Percentiles rank a stretch among this genome's conserved stretches.
phyloP scores from a whole-genome alignment of 2,888 invertebrate species.

The Orthonychiurus folsomi region DNA sequence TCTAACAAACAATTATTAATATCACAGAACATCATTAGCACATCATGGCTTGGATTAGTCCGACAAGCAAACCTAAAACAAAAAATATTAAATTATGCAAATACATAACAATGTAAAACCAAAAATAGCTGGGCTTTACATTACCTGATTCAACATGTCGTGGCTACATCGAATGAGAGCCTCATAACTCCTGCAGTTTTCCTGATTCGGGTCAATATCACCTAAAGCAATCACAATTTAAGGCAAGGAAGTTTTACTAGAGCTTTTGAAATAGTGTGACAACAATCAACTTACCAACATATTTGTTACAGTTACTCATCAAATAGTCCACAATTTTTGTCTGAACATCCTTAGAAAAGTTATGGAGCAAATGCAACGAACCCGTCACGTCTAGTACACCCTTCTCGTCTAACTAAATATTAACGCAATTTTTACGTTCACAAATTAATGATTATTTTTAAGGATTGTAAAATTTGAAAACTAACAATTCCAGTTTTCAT shows the following conservation, averaged over 20 bases:
- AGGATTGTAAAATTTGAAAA: no score
- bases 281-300: background rate
- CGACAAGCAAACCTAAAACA: no score
- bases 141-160: constrained; percentile 8
- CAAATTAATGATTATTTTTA: no score
- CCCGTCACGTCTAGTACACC: background rate
- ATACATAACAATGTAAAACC: background rate
- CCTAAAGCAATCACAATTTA: no score
- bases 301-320: background rate
- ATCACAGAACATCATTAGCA: no score
- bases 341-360: background rate
- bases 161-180: constrained; percentile 6
- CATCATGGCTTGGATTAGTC: no score
- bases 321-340: background rate
- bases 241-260: background rate
- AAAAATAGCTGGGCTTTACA: background rate
- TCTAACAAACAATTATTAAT: no score
- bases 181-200: constrained; percentile 10
- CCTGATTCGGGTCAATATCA: constrained; percentile 6
- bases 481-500: background rate
- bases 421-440: background rate
- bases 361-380: background rate
- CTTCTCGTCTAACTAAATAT: background rate
- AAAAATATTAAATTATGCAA: no score
- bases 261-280: background rate